Evolutionary conservation across 2,113 vertebrate genomes (phyloP).

Genomic region (Diadophis punctatus): DNA sequence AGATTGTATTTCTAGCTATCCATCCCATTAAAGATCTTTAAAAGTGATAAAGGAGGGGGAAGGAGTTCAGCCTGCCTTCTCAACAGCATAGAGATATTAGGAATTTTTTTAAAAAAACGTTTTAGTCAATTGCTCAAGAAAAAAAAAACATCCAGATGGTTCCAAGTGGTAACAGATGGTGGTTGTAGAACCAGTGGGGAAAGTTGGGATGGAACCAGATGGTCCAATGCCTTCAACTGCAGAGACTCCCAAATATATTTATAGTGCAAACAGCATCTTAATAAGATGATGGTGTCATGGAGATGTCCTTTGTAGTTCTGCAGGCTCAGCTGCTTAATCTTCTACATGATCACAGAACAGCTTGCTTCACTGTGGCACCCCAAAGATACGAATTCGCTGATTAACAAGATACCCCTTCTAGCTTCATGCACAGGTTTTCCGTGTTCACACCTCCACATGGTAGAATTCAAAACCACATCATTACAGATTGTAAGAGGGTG

Average conservation of each 20-base stretch:
- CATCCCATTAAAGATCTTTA: conserved; percentile 16
- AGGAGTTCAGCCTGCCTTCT: conserved; percentile 41
- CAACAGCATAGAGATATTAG: not conserved
- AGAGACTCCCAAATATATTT: conserved; percentile 14
- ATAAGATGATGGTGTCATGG: not conserved
- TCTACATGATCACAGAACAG: not conserved
- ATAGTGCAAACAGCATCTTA: not conserved
- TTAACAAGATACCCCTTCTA: conserved; percentile 15
- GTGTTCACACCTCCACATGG: not conserved
- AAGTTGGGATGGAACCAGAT: not conserved
- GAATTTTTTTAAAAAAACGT: conserved; percentile 20
- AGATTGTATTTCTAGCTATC: not conserved
- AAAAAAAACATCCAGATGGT: not conserved
- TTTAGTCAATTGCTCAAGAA: fast-evolving
- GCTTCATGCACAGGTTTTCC: conserved; percentile 2
- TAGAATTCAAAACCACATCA: not conserved
- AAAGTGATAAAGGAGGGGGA: not conserved
- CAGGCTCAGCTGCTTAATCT: not conserved
- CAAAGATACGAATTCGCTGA: not conserved
- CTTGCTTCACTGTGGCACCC: not conserved
- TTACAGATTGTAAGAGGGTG: not conserved
- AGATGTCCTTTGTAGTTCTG: not conserved
- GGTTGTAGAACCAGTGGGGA: not conserved
- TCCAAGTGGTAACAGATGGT: not conserved
- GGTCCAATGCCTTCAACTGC: not conserved